These are phyloP conservation scores for Botia kubotai DNA, from an alignment of 2,797 vertebrate species.

Conservation along the genomic window DNA sequence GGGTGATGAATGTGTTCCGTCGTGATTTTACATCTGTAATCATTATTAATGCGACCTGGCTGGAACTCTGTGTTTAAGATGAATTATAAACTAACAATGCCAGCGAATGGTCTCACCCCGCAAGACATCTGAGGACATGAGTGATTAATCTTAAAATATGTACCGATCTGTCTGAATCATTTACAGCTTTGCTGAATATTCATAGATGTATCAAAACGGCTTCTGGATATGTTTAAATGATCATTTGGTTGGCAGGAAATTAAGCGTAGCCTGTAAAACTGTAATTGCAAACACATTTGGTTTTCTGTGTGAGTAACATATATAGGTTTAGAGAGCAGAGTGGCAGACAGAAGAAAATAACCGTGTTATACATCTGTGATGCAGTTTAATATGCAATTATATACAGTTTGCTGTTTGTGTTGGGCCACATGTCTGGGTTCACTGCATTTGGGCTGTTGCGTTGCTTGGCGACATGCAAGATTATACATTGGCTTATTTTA, in stretches of 20 bases:
- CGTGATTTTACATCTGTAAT: constrained; percentile 41
- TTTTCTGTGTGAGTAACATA: background rate
- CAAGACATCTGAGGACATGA: constrained; percentile 16
- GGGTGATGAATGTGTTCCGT: constrained; percentile 39
- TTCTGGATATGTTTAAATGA: constrained; percentile 37
- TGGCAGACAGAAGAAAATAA: background rate
- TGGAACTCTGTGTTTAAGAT: constrained; percentile 23
- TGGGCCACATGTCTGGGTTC: background rate
- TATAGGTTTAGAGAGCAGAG: background rate
- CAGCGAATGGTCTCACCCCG: background rate
- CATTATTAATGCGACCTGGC: constrained; percentile 48
- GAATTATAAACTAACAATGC: constrained; percentile 39
- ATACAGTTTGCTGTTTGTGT: background rate
- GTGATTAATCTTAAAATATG: constrained; percentile 49
- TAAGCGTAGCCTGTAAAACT: background rate
- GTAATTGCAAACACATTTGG: constrained; percentile 22
- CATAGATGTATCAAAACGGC: constrained; percentile 25
- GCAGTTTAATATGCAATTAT: background rate
- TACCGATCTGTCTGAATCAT: constrained; percentile 46
- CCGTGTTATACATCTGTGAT: background rate
- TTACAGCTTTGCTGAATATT: constrained; percentile 36
- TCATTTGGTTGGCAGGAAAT: constrained; percentile 21
- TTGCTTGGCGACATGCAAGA: background rate
- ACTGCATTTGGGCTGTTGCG: background rate
- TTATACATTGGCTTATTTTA: background rate